Evolutionary conservation across 2,113 vertebrate species (phyloP), one percentile per base, ranked within the genome.

Genomic region (Hippoglossus stenolepis): DNA sequence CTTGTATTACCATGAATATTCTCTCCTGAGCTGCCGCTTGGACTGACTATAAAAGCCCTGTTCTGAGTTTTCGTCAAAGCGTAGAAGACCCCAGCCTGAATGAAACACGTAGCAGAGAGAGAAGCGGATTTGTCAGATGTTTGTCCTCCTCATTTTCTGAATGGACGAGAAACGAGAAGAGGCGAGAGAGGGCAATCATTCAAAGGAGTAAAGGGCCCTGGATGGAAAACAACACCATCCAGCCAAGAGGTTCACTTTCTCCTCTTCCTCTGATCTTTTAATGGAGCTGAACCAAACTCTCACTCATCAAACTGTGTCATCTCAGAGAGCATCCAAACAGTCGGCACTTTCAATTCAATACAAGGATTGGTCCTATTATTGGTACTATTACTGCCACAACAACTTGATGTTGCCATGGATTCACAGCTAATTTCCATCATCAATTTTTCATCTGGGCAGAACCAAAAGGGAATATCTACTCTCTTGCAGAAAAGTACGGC

Each of bases 101-200:
- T 10, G 69, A 47, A 56, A 9, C 1, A 6, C 38, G 62, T 8
- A 12, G 58, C 0, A 31, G 24, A 31, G 49, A 72, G 14, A 47
- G 45, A 47, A 14, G 14, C 2, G 4, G 45, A 17, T 3, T n/a
- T n/a, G 56, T 78, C 72, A 66, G 56, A 66, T 45, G 75, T 79
- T 62, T 15, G 35, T 63, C 15, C 70, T 70, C 35, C 53, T 70
- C 61, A 11, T 11, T 35, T 31, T 28, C 53, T 28, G 57, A 64
- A 14, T 9, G 13, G 61, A 72, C 28, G 17, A 66, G 57, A 66
- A 47, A 17, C 62, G 62, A 63, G 57, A 5, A 0, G 45, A 58
- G 79, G 74, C 70, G 70, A 77, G 28, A 57, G 61, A 66, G 56
- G 60, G 12, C 6, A 38, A 70, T 20, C 17, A 18, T 49, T 64